A percentile compares a stretch with the other conserved stretches of the same genome.
Conservation (phyloP, 2,888 invertebrate species). For the Drosophila borealis region DNA sequence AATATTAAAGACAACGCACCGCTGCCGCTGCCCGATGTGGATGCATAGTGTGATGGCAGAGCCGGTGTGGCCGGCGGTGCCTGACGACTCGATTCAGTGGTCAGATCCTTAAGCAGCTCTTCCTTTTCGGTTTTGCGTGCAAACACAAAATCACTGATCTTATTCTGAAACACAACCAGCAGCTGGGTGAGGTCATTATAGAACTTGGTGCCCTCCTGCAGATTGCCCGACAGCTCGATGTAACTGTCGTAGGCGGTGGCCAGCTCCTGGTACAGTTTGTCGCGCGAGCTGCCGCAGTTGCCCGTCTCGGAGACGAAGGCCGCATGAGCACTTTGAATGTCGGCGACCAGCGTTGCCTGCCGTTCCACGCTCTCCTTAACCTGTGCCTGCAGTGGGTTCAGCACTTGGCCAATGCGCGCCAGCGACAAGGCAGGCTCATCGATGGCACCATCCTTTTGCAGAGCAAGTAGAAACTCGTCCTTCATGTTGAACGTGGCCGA, state of each 20-base stretch:
- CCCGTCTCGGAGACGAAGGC: conserved; percentile 87
- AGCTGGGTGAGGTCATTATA: conserved; percentile 97
- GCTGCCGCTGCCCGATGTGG: conserved; percentile 82
- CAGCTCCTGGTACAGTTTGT: conserved; percentile 92
- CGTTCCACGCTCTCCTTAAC: conserved; percentile 90
- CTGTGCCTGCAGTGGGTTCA: conserved; percentile 91
- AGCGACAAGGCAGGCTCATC: conserved; percentile 91
- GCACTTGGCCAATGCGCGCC: conserved; percentile 90
- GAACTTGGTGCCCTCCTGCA: conserved; percentile 98
- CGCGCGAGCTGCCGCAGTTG: conserved; percentile 88
- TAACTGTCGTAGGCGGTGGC: conserved; percentile 97
- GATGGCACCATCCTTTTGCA: conserved; percentile 91
- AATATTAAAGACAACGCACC: conserved; percentile 52
- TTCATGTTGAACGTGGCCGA: conserved; percentile 93
- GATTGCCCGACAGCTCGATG: conserved; percentile 94
- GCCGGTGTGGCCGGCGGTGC: conserved; percentile 86
- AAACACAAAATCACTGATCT: conserved; percentile 98
- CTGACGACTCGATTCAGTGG: conserved; percentile 91
- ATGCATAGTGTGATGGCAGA: conserved; percentile 87
- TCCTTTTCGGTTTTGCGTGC: conserved; percentile 99
- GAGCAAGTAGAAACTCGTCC: conserved; percentile 90
- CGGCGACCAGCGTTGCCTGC: conserved; percentile 89
- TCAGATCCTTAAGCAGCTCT: conserved; percentile 97
- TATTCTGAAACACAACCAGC: conserved; percentile 97
- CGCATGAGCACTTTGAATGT: conserved; percentile 87